Evolutionary conservation across 2,888 invertebrate genomes (phyloP), one percentile per base, ranked within the genome.

Genomic region (Oligia fasciuncula): DNA sequence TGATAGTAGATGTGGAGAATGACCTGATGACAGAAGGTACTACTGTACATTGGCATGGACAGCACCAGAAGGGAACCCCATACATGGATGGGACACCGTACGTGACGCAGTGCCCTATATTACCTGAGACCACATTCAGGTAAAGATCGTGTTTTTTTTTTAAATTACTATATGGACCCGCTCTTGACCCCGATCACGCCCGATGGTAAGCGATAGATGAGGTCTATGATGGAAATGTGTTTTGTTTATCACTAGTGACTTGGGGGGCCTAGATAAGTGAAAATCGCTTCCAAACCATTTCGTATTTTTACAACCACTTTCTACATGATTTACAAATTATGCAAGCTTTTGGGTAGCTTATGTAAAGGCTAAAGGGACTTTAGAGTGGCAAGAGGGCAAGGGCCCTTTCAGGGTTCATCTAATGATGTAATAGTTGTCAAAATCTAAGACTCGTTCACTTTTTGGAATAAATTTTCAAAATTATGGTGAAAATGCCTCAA

Each of bases 1-100:
- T 99, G 5, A 97, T 98, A 49, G 98, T 99, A 0, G 98, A 99
- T 91, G 98, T 99, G 13, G 97, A 97, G 85, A 99, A 99, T 92
- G 97, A 97, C 81, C 93, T 99, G 93, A 97, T 98, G 91, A 98
- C 98, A 0, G 98, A 99, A 92, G 98, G 98, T 43, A 98, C 99
- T 0, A 98, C 98, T 0, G 98, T 99, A 40, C 99, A 99, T 92
- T 99, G 99, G 99, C 99, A 99, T 91, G 99, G 99, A 0, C 97
- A 98, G 91, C 98, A 98, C 91, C 98, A 98, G 94, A 95, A 96
- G 74, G 97, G 97, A 0, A 98, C 98, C 0, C 98, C 98, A 0
- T 99, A 98, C 92, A 99, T 99, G 98, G 99, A 99, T 87, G 99
- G 99, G 0, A 98, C 98, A 0, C 98, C 99, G 0, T 98, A 98